Conservation (phyloP, 2,797 vertebrate species). For the Melanotaenia maccullochi region DNA sequence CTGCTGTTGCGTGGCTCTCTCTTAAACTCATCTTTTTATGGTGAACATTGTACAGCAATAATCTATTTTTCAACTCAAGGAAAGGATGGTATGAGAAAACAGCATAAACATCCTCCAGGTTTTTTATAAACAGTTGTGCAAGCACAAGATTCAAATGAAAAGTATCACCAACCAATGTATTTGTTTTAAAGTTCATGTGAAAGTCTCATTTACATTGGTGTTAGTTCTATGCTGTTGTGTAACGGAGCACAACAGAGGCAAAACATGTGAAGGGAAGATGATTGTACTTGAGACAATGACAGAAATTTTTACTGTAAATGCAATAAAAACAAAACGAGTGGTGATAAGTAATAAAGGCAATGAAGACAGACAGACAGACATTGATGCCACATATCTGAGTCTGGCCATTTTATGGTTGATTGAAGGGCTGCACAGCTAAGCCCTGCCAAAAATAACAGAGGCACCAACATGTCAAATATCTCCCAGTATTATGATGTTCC, state of each 20-base stretch:
- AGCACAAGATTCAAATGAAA: no score
- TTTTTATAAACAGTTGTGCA: not conserved
- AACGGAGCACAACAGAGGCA: not conserved
- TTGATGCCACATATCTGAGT: not conserved
- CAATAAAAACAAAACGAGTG: not conserved
- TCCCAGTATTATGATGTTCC: not conserved
- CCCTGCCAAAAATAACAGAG: not conserved
- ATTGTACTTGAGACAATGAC: not conserved
- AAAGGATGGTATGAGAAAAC: not conserved
- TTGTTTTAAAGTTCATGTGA: not conserved
- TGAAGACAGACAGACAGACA: slow-evolving; percentile 1
- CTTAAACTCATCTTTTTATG: not conserved
- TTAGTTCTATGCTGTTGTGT: not conserved
- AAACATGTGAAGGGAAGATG: not conserved
- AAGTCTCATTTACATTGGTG: not conserved
- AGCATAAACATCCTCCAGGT: not conserved
- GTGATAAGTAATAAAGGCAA: not conserved
- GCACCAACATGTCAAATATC: not conserved
- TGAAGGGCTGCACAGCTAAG: not conserved
- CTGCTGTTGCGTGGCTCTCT: not conserved
- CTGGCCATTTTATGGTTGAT: not conserved
- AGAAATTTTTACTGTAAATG: not conserved
- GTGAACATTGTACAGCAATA: not conserved
- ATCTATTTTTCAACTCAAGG: not conserved
- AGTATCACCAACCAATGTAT: not conserved